A percentile compares a stretch with the other conserved stretches of the same genome.
Evolutionary conservation across 2,797 vertebrate genomes (phyloP).

Genomic region (Pseudochromis fuscus): DNA sequence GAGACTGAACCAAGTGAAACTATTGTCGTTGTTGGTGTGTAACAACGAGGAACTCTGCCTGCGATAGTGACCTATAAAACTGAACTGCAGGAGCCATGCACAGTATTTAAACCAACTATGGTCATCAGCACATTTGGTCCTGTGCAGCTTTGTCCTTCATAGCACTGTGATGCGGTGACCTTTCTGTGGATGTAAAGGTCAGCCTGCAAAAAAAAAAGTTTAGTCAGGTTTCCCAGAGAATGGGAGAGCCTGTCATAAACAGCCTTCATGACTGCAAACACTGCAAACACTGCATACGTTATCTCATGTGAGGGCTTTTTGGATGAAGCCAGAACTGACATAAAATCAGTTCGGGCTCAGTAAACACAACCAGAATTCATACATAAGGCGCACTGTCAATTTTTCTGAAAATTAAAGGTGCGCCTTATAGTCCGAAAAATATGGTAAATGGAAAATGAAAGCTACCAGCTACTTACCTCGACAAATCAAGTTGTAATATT

Average conservation of each 20-base stretch:
- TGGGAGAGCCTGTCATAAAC: conserved; percentile 45
- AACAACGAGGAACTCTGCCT: not conserved
- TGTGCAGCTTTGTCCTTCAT: not conserved
- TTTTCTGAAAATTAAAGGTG: too few relatives aligned
- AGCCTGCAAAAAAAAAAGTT: conserved; percentile 43
- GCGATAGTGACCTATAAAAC: conserved; percentile 19
- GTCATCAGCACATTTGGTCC: conserved; percentile 42
- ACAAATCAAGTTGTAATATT: too few relatives aligned
- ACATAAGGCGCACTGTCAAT: too few relatives aligned
- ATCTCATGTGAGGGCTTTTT: conserved; percentile 34
- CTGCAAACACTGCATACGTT: conserved; percentile 49
- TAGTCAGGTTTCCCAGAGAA: conserved; percentile 47
- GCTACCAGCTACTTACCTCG: too few relatives aligned
- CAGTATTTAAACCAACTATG: conserved; percentile 30
- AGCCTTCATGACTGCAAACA: conserved; percentile 47
- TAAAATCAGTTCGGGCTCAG: too few relatives aligned
- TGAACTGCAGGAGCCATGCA: conserved; percentile 22
- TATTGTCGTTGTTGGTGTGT: not conserved
- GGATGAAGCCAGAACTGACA: conserved; percentile 20
- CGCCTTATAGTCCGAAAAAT: too few relatives aligned
- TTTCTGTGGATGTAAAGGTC: conserved; percentile 72
- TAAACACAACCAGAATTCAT: too few relatives aligned
- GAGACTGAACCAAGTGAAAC: not conserved
- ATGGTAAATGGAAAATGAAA: too few relatives aligned
- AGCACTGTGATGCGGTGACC: conserved; percentile 45